Evolutionary conservation across 2,888 invertebrate species (phyloP).

Genomic region (Sesia apiformis): DNA sequence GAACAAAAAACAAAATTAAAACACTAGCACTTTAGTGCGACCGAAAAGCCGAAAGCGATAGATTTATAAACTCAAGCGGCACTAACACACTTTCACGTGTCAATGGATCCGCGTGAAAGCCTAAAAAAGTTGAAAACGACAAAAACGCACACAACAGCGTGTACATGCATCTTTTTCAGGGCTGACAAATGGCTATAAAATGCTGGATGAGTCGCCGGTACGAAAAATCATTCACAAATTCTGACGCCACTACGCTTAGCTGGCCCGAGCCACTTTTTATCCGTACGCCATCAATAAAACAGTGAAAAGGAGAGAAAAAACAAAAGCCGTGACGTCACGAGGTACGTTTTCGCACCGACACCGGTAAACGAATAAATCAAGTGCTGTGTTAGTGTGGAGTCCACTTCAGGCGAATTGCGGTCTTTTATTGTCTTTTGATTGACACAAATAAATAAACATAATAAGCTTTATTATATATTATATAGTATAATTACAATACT

Average conservation of each 20-base stretch:
- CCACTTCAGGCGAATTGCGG: constrained; percentile 55
- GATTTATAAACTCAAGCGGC: constrained; percentile 65
- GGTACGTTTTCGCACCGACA: constrained; percentile 65
- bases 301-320: constrained; percentile 39
- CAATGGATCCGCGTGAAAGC: constrained; percentile 71
- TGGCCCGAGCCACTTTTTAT: constrained; percentile 55
- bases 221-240: constrained; percentile 70
- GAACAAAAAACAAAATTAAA: too few species aligned
- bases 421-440: constrained; percentile 60
- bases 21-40: background rate
- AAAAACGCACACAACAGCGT: constrained; percentile 27
- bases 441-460: constrained; percentile 20
- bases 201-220: constrained; percentile 51
- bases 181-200: constrained; percentile 71
- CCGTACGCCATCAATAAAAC: constrained; percentile 68
- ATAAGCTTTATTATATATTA: too few species aligned
- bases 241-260: constrained; percentile 57
- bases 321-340: constrained; percentile 65
- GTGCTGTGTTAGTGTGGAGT: constrained; percentile 53
- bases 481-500: too few species aligned
- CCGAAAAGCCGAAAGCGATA: constrained; percentile 20
- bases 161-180: constrained; percentile 68
- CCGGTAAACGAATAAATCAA: constrained; percentile 65
- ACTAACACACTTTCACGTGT: constrained; percentile 73
- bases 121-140: constrained; percentile 56